phyloP scores from a whole-genome alignment of 2,797 vertebrate genomes.

The Mareca strepera region DNA sequence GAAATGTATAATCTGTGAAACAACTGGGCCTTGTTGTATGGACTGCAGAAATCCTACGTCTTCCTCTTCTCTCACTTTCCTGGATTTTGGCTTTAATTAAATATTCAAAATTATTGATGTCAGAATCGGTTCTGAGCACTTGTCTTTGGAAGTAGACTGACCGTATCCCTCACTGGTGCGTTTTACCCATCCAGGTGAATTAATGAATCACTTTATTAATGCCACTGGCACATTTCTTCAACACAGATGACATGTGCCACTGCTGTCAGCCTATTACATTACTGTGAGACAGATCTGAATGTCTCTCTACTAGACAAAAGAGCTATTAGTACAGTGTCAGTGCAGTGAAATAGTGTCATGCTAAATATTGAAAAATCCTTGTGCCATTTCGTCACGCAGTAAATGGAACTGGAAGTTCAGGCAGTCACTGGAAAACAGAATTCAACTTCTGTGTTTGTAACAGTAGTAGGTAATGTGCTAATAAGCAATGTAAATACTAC shows the following conservation, averaged over 20 bases:
- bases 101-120: neutral
- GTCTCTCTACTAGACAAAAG: neutral
- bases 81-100: neutral
- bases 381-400: neutral
- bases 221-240: neutral
- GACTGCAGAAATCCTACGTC: neutral
- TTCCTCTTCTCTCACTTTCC: neutral
- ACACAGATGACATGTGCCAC: neutral
- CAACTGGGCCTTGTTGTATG: neutral
- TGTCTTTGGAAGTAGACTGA: neutral
- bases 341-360: neutral
- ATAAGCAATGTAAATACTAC: neutral
- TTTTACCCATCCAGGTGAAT: neutral
- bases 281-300: neutral
- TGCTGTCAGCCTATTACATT: neutral
- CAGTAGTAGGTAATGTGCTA: neutral
- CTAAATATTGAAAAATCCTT: neutral
- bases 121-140: neutral
- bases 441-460: neutral
- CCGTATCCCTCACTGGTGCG: neutral
- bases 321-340: neutral
- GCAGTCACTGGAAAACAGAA: neutral
- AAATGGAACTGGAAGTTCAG: neutral
- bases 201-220: conserved; percentile 1
- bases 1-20: neutral